Base-by-base conservation (phyloP, 2,888 invertebrate genomes). In the Monopis laevigella region DNA sequence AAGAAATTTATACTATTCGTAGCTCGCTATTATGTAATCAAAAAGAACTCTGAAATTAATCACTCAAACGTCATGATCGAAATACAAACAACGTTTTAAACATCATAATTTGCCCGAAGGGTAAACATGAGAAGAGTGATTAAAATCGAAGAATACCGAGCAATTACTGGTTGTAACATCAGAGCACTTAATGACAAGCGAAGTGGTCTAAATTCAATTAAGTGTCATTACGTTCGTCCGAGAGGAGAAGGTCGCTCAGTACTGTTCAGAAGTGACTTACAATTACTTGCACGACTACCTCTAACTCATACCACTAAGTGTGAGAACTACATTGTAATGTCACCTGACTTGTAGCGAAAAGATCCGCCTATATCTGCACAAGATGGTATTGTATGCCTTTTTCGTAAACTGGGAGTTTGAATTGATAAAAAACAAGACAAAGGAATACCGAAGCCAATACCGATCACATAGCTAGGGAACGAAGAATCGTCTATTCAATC, bases 401-500 rank as follows among this genome's bases (percentile, higher is more conserved):
- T n/a, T n/a, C n/a, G n/a, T n/a, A n/a, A n/a, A n/a, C n/a, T 24
- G 6, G 24, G 10, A 24, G 10, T 24, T 24, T 53, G 64, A 61
- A 62, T 61, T 49, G 34, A 57, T 67, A 69, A 24, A 68, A 62
- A 58, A 13, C 17, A 36, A 35, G 7, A 13, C 2, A 36, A 30
- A 11, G 14, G 60, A 62, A 65, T 65, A 60, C 61, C 56, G 58
- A 62, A 71, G 66, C 66, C 70, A 71, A 74, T 73, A 69, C 64
- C 62, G 68, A 77, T 72, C 65, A 58, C 62, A 63, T 63, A 16
- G 68, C 69, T 66, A 65, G 64, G 66, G 71, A 73, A 71, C 62
- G 67, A 65, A 63, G 53, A 66, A 36, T 65, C 65, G 68, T 73
- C 69, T 64, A 66, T 78, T 72, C 74, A 77, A 77, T 70, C 77